Evolutionary conservation across 2,888 invertebrate species (phyloP), one percentile per base, ranked within the genome.

Genomic region (Cryptophagus acutangulus): DNA sequence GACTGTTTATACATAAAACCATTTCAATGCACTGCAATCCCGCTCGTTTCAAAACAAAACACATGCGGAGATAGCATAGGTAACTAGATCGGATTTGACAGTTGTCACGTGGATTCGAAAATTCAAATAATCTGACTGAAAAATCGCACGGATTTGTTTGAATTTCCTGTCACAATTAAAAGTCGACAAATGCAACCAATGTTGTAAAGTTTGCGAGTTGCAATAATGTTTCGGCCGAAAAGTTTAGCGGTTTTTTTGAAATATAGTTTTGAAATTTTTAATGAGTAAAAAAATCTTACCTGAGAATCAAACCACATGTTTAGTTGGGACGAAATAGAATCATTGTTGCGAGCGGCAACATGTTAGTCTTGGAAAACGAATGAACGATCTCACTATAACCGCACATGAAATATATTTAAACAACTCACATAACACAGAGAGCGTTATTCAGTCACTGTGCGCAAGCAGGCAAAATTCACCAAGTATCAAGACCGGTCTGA

Each of bases 31-130:
- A 66, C 62, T 62, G 66, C 62, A 63, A 67, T 67, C 65, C 66
- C 67, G 67, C 66, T 67, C 66, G 67, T 67, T 68, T 69, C 68
- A 69, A 70, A 70, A 70, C 69, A 70, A 70, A 70, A 69, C 70
- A 68, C 67, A 69, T 69, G 68, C 67, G 63, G 65, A 66, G 65
- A 66, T 66, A 61, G 61, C 65, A 66, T 65, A 69, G 66, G 67
- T 66, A 67, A 67, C 65, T 62, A 65, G 66, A 67, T 67, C 62
- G 63, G 59, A 60, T 66, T 68, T 69, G 70, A 69, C 68, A 68
- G 67, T 66, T 66, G 68, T 68, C 68, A 67, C 66, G 67, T 67
- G 67, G 61, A 61, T 43, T 43, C 42, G 45, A 44, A 51, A 54
- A 55, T 54, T 46, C 29, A 33, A 40, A 43, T 54, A 55, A 52